Evolutionary conservation across 2,113 vertebrate species (phyloP).

Genomic region (Oenanthe oenanthe): DNA sequence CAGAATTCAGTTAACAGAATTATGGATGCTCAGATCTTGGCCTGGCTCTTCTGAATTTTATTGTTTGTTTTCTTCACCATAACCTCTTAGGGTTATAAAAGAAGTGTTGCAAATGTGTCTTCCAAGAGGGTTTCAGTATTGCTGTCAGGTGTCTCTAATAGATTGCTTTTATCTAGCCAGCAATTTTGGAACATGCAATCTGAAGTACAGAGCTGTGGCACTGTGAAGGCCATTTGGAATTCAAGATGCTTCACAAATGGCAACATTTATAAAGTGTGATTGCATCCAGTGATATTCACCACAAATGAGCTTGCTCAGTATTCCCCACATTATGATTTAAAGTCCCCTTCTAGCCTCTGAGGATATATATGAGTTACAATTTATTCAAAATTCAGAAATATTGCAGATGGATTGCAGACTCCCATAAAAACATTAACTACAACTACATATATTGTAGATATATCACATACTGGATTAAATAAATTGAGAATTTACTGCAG

Average conservation of each 20-base stretch:
- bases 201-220: not conserved
- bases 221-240: not conserved
- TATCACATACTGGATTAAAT: slow-evolving; percentile 22
- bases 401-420: slow-evolving; percentile 18
- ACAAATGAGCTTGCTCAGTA: slow-evolving; percentile 18
- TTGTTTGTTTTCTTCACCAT: not conserved
- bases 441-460: not conserved
- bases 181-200: not conserved
- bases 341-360: not conserved
- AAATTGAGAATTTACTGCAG: slow-evolving; percentile 29
- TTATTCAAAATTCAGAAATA: slow-evolving; percentile 36
- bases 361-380: not conserved
- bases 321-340: not conserved
- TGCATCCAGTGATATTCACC: not conserved
- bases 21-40: not conserved
- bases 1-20: not conserved
- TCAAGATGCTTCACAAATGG: not conserved
- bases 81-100: not conserved
- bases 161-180: not conserved
- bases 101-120: not conserved
- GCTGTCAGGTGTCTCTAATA: not conserved
- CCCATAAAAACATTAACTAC: slow-evolving; percentile 12
- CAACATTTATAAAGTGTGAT: not conserved
- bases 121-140: not conserved
- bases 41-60: not conserved